Base-by-base conservation (phyloP, 2,888 invertebrate genomes). In the Chloroclysta siterata region DNA sequence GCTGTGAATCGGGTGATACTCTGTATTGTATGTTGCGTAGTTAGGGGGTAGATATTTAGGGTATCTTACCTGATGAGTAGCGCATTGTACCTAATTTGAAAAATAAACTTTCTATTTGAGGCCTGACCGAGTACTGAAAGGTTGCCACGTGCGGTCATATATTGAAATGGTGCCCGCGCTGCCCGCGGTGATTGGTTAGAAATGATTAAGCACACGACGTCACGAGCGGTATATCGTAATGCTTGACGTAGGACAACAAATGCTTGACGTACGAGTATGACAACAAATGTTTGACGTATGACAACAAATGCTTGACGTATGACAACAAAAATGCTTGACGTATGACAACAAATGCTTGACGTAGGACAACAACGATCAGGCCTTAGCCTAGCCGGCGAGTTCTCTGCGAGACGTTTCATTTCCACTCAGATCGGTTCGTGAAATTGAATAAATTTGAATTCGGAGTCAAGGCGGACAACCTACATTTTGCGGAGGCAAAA, bases 401-500 rank as follows among this genome's bases (percentile, higher is more conserved):
- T 68, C 59, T 61, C 63, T 22, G 70, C 74, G 77, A 82, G 83
- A 83, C 85, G 84, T 86, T 87, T 88, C 87, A 87, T 88, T 88
- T 87, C 85, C 88, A 85, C 85, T 77, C 76, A 82, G 80, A 82
- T 87, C 84, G 84, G 76, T 83, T 71, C 71, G 65, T 69, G 79
- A 85, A 89, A 88, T 90, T 88, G 90, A 91, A 90, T 91, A 91
- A 90, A 90, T 91, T 91, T 90, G 88, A 90, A 90, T 89, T 82
- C 78, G 76, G 78, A 80, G 75, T 77, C 75, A 72, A 70, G 74
- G 74, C 72, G 71, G 72, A 55, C 59, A 63, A 64, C 62, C 57
- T 42, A 57, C 57, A 53, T 57, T 65, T 57, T 72, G 58, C 65
- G 68, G 70, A 62, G 71, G 61, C 53, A 52, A 63, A 58, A 63